phyloP scores from a whole-genome alignment of 2,888 invertebrate species.

The Lathronympha strigana region DNA sequence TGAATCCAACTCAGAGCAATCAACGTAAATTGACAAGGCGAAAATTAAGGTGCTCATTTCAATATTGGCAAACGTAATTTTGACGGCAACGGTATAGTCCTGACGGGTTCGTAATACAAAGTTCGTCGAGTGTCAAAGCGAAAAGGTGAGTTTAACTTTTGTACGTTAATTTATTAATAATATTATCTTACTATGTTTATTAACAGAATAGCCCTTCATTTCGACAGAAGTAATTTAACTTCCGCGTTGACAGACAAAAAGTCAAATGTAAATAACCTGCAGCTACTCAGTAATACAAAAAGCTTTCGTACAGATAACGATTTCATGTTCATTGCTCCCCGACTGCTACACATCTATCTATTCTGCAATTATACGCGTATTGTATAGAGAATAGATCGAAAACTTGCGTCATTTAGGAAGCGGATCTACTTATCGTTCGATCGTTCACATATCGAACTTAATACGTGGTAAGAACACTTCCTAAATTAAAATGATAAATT shows the following conservation, averaged over 20 bases:
- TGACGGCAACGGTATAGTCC: neutral
- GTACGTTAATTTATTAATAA: neutral
- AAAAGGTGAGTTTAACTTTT: conserved; percentile 18
- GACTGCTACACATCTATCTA: conserved; percentile 44
- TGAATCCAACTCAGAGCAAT: conserved; percentile 42
- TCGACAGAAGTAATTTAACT: conserved; percentile 74
- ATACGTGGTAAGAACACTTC: conserved; percentile 72
- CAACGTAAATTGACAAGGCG: conserved; percentile 41
- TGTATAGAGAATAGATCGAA: conserved; percentile 54
- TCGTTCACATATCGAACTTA: conserved; percentile 58
- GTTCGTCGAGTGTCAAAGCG: conserved; percentile 1
- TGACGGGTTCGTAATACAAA: conserved; percentile 10
- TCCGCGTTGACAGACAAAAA: conserved; percentile 76
- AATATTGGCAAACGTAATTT: conserved; percentile 25
- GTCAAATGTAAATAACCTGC: conserved; percentile 83
- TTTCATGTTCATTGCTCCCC: conserved; percentile 49
- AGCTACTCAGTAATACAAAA: conserved; percentile 62
- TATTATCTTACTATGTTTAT: no score
- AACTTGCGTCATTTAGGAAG: conserved; percentile 64
- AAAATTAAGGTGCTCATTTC: conserved; percentile 34
- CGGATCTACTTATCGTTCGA: conserved; percentile 69
- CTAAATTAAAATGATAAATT: conserved; percentile 70
- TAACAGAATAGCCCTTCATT: conserved; percentile 60
- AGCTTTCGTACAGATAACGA: conserved; percentile 47
- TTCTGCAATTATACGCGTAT: conserved; percentile 47